phyloP scores from a whole-genome alignment of 2,888 invertebrate genomes.

The Cerastis leucographa region DNA sequence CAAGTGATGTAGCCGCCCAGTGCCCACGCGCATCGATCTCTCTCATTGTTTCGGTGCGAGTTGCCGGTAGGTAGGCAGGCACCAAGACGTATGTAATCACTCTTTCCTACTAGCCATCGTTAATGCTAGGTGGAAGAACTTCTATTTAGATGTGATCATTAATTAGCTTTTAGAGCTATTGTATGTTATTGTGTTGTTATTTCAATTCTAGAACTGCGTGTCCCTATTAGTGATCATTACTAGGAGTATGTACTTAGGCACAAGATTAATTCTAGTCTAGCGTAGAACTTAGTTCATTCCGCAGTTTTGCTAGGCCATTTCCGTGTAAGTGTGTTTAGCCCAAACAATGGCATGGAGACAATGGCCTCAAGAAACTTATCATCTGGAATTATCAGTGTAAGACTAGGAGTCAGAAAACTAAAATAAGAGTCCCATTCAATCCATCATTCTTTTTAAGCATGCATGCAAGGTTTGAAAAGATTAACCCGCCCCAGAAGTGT shows the following conservation, averaged over 20 bases:
- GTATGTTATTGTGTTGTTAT: too few relatives aligned
- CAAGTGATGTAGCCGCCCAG: constrained; percentile 56
- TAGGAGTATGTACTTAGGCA: not conserved
- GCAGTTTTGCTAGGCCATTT: not conserved
- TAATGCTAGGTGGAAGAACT: constrained; percentile 63
- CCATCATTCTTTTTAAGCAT: not conserved
- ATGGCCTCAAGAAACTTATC: not conserved
- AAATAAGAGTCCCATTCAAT: not conserved
- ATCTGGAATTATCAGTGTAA: not conserved
- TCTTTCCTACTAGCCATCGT: constrained; percentile 68
- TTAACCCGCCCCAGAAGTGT: not conserved
- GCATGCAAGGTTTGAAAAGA: not conserved
- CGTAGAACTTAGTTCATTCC: not conserved
- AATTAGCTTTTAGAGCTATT: constrained; percentile 13
- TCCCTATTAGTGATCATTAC: not conserved
- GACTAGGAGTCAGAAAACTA: not conserved
- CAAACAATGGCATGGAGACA: too few relatives aligned
- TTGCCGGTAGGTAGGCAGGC: constrained; percentile 41
- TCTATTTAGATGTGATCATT: constrained; percentile 22
- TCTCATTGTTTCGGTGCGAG: constrained; percentile 79
- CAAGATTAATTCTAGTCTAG: not conserved
- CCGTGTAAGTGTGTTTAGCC: not conserved
- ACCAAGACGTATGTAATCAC: constrained; percentile 66
- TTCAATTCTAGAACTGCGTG: not conserved
- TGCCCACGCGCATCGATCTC: constrained; percentile 83